Percentiles rank a stretch among this genome's conserved stretches.
phyloP scores from a whole-genome alignment of 2,113 vertebrate species.

The Chionis minor region DNA sequence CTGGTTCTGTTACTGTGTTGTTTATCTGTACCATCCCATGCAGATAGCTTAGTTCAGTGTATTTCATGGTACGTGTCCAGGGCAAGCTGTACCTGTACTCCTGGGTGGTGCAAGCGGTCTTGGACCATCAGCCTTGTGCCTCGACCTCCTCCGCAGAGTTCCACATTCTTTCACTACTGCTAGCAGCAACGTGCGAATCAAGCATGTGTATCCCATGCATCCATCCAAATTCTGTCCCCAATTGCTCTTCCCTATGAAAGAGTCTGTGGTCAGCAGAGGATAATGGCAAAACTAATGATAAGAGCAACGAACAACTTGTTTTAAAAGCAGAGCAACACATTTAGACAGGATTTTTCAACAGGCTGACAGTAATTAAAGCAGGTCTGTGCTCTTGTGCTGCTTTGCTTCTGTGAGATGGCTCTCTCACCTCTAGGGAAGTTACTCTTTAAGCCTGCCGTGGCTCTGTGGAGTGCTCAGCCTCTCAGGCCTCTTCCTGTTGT shows the following conservation, averaged over 20 bases:
- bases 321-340: neutral
- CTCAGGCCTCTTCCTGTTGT: neutral
- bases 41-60: neutral
- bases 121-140: neutral
- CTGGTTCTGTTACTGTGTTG: neutral
- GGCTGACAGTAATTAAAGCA: neutral
- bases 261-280: neutral
- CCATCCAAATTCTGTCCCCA: neutral
- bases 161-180: neutral
- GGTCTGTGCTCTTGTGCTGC: neutral
- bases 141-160: neutral
- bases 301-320: neutral
- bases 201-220: accelerated
- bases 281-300: neutral
- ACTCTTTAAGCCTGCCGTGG: neutral
- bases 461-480: neutral
- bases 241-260: neutral
- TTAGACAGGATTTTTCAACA: neutral
- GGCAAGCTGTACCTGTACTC: neutral
- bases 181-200: neutral
- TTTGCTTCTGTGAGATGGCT: neutral
- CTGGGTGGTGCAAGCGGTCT: neutral
- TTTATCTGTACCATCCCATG: neutral
- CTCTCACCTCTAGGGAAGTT: neutral
- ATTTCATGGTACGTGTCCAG: neutral